Conservation (phyloP, 2,888 invertebrate species). For the Ophion slaviceki region DNA sequence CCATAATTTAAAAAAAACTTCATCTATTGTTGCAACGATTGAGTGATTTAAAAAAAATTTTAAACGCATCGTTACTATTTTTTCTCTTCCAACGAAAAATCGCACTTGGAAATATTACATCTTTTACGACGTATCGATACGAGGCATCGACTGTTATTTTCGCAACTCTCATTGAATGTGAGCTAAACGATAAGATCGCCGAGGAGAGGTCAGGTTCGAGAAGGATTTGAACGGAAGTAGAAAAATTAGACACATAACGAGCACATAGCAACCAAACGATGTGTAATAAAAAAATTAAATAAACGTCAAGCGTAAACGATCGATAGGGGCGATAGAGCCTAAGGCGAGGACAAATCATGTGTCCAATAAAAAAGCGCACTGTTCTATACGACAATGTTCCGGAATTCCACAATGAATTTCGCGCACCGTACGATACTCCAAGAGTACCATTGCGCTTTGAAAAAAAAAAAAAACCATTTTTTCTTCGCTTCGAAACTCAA, state of each 20-base stretch:
- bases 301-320: slow-evolving; percentile 45
- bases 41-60: neutral
- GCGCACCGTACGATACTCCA: slow-evolving; percentile 13
- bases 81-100: neutral
- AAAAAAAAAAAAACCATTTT: slow-evolving; percentile 18
- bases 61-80: neutral
- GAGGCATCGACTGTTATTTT: neutral
- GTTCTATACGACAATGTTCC: slow-evolving; percentile 5
- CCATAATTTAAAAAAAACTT: too few relatives aligned
- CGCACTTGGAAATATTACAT: slow-evolving; percentile 13
- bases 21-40: neutral
- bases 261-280: slow-evolving; percentile 52
- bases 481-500: neutral
- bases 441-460: slow-evolving; percentile 9
- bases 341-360: slow-evolving; percentile 20
- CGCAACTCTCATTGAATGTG: neutral
- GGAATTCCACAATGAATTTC: slow-evolving; percentile 23
- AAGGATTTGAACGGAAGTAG: slow-evolving; percentile 39
- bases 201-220: slow-evolving; percentile 58
- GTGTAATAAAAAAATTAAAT: slow-evolving; percentile 14
- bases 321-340: slow-evolving; percentile 43
- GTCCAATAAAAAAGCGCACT: slow-evolving; percentile 29
- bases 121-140: neutral
- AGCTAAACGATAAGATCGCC: slow-evolving; percentile 53
- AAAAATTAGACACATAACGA: slow-evolving; percentile 49